A percentile compares a stretch with the other conserved stretches of the same genome.
Evolutionary conservation across 1,140 invertebrate genomes (phyloP).

Genomic region (Nasonia vitripennis): DNA sequence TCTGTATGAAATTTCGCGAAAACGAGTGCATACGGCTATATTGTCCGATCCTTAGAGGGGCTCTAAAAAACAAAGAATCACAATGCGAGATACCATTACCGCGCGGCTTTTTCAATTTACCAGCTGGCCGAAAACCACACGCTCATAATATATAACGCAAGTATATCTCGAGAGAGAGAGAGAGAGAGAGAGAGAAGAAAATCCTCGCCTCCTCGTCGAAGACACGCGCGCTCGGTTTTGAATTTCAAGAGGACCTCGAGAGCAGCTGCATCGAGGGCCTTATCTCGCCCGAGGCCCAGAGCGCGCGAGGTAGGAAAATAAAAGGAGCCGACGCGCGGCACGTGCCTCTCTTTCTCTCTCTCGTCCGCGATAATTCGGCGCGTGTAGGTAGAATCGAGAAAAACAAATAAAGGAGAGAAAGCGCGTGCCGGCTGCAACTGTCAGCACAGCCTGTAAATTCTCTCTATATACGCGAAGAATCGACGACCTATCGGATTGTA

Average conservation of each 20-base stretch:
- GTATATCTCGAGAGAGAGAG: not conserved
- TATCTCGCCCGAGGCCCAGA: not conserved
- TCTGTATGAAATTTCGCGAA: not conserved
- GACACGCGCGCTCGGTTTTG: not conserved
- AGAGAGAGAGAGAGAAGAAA: not conserved
- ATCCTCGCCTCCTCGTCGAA: not conserved
- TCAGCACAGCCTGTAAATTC: too few relatives aligned
- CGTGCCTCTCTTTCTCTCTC: not conserved
- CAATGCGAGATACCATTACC: too few relatives aligned
- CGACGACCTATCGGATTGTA: too few relatives aligned
- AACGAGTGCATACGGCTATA: not conserved
- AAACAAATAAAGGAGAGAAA: slow-evolving; percentile 41
- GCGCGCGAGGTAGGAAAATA: not conserved
- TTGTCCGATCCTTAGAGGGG: too few relatives aligned
- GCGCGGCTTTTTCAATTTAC: too few relatives aligned
- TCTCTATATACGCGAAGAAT: too few relatives aligned
- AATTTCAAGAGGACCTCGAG: not conserved
- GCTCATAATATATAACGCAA: too few relatives aligned
- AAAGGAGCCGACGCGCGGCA: not conserved
- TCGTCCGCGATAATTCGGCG: slow-evolving; percentile 32
- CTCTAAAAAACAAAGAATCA: too few relatives aligned
- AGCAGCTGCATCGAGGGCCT: not conserved
- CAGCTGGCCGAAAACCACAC: too few relatives aligned
- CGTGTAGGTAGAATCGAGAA: slow-evolving; percentile 32
- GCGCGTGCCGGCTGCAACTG: not conserved